These are phyloP conservation scores for Dufourea novaeangliae DNA, from an alignment of 1,140 invertebrate genomes.

Conservation along the genomic window DNA sequence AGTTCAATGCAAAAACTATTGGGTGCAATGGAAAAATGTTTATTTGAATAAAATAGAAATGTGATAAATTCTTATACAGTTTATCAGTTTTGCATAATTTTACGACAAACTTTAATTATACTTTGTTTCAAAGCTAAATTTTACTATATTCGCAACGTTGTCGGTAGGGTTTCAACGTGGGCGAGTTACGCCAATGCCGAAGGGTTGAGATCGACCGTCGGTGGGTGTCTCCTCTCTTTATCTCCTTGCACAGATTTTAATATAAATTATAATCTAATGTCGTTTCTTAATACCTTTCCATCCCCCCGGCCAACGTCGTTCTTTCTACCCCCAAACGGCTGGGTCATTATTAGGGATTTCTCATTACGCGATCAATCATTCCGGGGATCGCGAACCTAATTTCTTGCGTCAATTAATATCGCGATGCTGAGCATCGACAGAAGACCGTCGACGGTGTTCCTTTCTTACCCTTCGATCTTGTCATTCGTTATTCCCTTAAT, in stretches of 20 bases:
- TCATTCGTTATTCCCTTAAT: slow-evolving; percentile 53
- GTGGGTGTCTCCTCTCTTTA: slow-evolving; percentile 76
- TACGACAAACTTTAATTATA: neutral
- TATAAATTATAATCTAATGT: slow-evolving; percentile 82
- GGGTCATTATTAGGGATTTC: slow-evolving; percentile 80
- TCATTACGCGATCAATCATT: slow-evolving; percentile 81
- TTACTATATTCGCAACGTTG: slow-evolving; percentile 2
- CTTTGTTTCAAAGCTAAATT: neutral
- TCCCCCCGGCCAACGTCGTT: slow-evolving; percentile 36
- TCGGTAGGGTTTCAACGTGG: slow-evolving; percentile 35
- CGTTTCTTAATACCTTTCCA: slow-evolving; percentile 79
- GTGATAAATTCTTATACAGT: neutral
- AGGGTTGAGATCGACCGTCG: slow-evolving; percentile 74
- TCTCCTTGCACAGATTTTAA: slow-evolving; percentile 81
- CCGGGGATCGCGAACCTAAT: slow-evolving; percentile 74
- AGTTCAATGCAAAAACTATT: neutral
- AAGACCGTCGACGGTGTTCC: slow-evolving; percentile 51
- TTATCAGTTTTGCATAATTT: neutral
- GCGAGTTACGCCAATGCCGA: slow-evolving; percentile 73
- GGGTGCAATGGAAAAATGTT: neutral
- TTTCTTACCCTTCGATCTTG: slow-evolving; percentile 48
- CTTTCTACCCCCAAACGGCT: slow-evolving; percentile 67
- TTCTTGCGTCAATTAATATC: slow-evolving; percentile 79
- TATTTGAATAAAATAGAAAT: neutral
- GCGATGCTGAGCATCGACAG: slow-evolving; percentile 62